phyloP scores from a whole-genome alignment of 2,888 invertebrate species.

The Drosophila nr. perissopoda region DNA sequence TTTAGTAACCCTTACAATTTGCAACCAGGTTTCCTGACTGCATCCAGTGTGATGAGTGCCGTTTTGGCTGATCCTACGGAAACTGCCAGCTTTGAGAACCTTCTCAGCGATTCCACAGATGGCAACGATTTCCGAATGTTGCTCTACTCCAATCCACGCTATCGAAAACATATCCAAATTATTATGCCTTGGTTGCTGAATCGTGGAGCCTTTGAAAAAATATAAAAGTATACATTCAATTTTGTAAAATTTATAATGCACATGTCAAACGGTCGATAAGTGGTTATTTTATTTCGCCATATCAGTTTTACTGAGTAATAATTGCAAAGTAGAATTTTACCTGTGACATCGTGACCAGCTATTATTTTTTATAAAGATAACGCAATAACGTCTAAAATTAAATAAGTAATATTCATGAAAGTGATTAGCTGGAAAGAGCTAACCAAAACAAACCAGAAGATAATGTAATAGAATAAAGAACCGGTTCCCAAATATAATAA shows the following conservation, averaged over 20 bases:
- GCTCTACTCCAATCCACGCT: slow-evolving; percentile 70
- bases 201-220: slow-evolving; percentile 59
- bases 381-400: background rate
- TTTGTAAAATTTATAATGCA: background rate
- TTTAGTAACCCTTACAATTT: too few relatives aligned
- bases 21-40: slow-evolving; percentile 56
- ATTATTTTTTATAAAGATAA: slow-evolving; percentile 12
- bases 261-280: slow-evolving; percentile 6
- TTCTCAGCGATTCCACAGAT: slow-evolving; percentile 48
- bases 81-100: slow-evolving; percentile 63
- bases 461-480: background rate
- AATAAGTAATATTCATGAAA: background rate
- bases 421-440: background rate
- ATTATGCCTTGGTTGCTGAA: slow-evolving; percentile 80
- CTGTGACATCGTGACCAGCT: slow-evolving; percentile 1
- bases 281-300: background rate
- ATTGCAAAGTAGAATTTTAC: background rate
- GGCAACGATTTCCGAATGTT: slow-evolving; percentile 54
- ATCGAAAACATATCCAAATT: slow-evolving; percentile 67
- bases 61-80: slow-evolving; percentile 69
- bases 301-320: slow-evolving; percentile 9
- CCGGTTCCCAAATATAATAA: background rate
- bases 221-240: slow-evolving; percentile 14
- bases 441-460: background rate
- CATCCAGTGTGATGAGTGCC: slow-evolving; percentile 70